phyloP scores from a whole-genome alignment of 2,888 invertebrate genomes.

The Coenonympha arcania region DNA sequence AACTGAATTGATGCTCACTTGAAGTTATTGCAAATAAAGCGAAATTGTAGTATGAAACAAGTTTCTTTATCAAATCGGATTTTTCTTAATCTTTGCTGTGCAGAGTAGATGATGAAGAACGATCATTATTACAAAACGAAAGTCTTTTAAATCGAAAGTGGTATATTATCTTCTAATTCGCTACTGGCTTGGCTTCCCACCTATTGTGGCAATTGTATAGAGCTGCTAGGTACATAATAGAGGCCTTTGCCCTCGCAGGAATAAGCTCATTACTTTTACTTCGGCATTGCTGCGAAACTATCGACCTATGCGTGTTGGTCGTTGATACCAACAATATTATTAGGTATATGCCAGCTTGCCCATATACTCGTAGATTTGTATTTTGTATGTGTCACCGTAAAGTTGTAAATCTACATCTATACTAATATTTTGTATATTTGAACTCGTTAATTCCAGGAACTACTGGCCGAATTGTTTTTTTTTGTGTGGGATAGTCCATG shows the following conservation, averaged over 20 bases:
- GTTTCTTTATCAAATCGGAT: too few species aligned
- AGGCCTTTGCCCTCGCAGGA: slow-evolving; percentile 26
- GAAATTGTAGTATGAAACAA: too few species aligned
- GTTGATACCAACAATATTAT: background rate
- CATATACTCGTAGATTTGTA: too few species aligned
- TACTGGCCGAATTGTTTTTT: too few species aligned
- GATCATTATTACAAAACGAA: background rate
- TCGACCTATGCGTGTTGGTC: slow-evolving; percentile 7
- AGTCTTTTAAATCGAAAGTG: slow-evolving; percentile 4
- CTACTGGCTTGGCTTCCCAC: background rate
- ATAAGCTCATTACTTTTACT: slow-evolving; percentile 28
- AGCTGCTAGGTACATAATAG: slow-evolving; percentile 20
- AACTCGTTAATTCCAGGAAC: too few species aligned
- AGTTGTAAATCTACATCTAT: too few species aligned
- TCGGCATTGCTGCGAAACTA: slow-evolving; percentile 18
- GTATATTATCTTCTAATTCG: slow-evolving; percentile 6
- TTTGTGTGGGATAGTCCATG: too few species aligned
- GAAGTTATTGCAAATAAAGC: too few species aligned
- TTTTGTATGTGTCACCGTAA: too few species aligned
- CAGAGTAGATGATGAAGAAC: background rate
- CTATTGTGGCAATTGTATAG: slow-evolving; percentile 20
- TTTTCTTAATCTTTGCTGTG: too few species aligned
- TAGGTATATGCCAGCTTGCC: background rate
- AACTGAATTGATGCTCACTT: too few species aligned
- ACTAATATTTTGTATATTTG: too few species aligned